phyloP scores from a whole-genome alignment of 2,797 vertebrate genomes.

The Cossypha heuglini region DNA sequence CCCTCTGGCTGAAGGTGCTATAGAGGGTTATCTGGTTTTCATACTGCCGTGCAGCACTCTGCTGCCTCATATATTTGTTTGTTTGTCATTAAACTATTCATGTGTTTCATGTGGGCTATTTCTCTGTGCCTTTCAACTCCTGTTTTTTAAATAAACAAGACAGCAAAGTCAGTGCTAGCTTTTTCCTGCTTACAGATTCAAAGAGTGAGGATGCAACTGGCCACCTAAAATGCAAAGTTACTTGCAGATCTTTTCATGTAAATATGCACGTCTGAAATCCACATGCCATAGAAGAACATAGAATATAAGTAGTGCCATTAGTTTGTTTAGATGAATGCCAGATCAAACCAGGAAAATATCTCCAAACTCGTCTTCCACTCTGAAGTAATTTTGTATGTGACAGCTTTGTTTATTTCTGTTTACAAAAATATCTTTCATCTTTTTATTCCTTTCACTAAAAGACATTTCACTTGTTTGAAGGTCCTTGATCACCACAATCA shows the following conservation, averaged over 20 bases:
- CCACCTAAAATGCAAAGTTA: background rate
- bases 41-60: background rate
- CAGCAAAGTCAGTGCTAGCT: background rate
- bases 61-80: background rate
- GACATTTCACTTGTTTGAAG: background rate
- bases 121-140: background rate
- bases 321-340: background rate
- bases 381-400: background rate
- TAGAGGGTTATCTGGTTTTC: background rate
- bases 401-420: conserved; percentile 21
- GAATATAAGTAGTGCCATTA: background rate
- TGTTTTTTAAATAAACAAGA: background rate
- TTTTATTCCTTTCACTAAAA: background rate
- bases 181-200: background rate
- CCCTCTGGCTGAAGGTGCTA: fast-evolving
- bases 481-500: conserved; percentile 25
- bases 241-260: background rate
- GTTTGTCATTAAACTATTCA: background rate
- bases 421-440: conserved; percentile 43
- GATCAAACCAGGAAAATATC: background rate
- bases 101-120: background rate
- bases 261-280: background rate
- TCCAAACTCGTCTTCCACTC: background rate
- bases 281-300: background rate
- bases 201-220: background rate